Evolutionary conservation across 2,113 vertebrate species (phyloP).

Genomic region (Agelaius tricolor): DNA sequence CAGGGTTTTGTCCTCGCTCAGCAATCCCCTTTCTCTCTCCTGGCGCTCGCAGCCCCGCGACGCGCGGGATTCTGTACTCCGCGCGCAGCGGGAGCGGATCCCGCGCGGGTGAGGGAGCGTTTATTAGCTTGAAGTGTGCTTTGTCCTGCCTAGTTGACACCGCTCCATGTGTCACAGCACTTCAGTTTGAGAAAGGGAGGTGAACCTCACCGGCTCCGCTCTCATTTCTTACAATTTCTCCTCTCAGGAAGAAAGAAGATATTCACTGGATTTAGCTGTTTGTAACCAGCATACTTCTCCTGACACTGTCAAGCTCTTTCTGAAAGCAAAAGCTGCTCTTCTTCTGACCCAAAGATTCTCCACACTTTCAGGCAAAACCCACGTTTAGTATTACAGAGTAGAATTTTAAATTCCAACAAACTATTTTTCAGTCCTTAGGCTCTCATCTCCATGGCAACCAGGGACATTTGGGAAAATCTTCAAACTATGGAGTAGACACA

Average conservation of each 20-base stretch:
- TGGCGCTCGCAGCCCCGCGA: background rate
- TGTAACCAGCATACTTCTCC: background rate
- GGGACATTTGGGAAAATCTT: conserved; percentile 15
- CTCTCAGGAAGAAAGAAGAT: background rate
- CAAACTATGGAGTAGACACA: background rate
- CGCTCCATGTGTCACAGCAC: background rate
- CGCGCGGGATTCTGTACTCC: background rate
- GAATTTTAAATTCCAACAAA: conserved; percentile 41
- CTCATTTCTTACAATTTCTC: background rate
- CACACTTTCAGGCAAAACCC: background rate
- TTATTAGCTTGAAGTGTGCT: background rate
- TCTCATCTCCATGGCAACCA: conserved; percentile 35
- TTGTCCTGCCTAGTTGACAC: background rate
- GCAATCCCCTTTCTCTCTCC: background rate
- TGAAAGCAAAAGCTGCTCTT: background rate
- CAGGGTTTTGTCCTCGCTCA: background rate
- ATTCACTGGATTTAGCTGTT: background rate
- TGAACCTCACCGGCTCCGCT: background rate
- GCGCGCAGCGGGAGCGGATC: background rate
- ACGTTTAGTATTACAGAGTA: background rate
- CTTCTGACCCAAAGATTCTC: background rate
- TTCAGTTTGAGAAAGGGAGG: background rate
- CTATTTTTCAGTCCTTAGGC: background rate
- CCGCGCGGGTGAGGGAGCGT: background rate
- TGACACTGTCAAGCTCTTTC: background rate